Evolutionary conservation across 2,888 invertebrate species (phyloP).

Genomic region (Doris montereyensis): DNA sequence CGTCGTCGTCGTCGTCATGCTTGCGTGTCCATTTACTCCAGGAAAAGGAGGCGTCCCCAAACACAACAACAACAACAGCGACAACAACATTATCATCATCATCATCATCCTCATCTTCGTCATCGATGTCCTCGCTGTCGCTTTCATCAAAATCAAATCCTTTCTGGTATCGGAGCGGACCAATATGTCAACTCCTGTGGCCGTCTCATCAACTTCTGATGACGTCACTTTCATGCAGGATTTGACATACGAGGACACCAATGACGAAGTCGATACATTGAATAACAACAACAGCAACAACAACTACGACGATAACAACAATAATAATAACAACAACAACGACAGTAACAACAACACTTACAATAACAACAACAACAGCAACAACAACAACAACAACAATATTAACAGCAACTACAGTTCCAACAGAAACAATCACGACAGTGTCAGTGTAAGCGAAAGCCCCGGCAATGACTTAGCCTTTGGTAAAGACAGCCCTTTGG

Average conservation of each 20-base stretch:
- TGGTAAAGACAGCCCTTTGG: too few relatives aligned
- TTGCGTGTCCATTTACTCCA: too few relatives aligned
- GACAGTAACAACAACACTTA: background rate
- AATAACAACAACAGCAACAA: too few relatives aligned
- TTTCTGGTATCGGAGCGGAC: background rate
- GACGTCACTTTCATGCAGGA: background rate
- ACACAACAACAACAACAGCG: too few relatives aligned
- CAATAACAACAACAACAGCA: background rate
- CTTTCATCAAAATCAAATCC: background rate
- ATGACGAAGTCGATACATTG: too few relatives aligned
- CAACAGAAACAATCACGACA: background rate
- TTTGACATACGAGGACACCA: background rate
- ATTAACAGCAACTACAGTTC: background rate
- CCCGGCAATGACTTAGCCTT: too few relatives aligned
- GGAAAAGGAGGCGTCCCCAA: too few relatives aligned
- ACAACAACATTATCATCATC: background rate
- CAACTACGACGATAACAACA: background rate
- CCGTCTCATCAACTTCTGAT: conserved; percentile 31
- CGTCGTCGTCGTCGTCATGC: too few relatives aligned
- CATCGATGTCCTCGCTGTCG: too few relatives aligned
- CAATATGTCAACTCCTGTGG: background rate
- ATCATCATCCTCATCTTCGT: background rate
- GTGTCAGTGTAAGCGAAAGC: too few relatives aligned
- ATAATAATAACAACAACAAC: background rate
- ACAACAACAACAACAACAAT: background rate